Percentiles rank a stretch among this genome's conserved stretches.
Conservation (phyloP, 1,140 invertebrate genomes). For the Caerostris darwini region DNA sequence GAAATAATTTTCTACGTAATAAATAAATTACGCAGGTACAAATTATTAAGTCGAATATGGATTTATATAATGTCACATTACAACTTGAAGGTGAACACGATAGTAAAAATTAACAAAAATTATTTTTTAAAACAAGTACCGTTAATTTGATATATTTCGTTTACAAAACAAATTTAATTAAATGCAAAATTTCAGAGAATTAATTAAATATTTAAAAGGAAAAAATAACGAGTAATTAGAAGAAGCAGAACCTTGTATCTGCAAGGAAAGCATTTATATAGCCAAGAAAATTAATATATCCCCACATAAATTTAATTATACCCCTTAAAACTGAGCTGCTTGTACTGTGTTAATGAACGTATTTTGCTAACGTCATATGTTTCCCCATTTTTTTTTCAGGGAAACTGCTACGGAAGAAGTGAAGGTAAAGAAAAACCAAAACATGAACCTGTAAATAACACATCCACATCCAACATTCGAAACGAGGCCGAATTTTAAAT, state of each 20-base stretch:
- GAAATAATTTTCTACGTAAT: no score
- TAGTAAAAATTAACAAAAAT: no score
- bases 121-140: no score
- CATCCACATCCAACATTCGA: constrained; percentile 8
- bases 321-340: background rate
- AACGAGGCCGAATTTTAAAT: constrained; percentile 59
- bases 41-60: no score
- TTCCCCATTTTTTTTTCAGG: background rate
- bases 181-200: no score
- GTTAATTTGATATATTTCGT: no score
- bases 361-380: constrained; percentile 21
- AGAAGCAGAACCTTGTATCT: background rate
- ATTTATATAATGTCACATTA: no score
- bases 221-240: background rate
- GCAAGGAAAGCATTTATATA: no score
- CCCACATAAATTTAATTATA: constrained; percentile 17
- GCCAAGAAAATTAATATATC: constrained; percentile 7
- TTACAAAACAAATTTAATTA: no score
- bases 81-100: no score
- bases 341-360: constrained; percentile 5
- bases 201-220: no score
- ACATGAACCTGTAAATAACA: constrained; percentile 35
- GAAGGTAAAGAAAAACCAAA: background rate
- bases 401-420: background rate
- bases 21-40: no score